Base-by-base conservation (phyloP, 2,113 vertebrate species). In the Urocolius indicus region DNA sequence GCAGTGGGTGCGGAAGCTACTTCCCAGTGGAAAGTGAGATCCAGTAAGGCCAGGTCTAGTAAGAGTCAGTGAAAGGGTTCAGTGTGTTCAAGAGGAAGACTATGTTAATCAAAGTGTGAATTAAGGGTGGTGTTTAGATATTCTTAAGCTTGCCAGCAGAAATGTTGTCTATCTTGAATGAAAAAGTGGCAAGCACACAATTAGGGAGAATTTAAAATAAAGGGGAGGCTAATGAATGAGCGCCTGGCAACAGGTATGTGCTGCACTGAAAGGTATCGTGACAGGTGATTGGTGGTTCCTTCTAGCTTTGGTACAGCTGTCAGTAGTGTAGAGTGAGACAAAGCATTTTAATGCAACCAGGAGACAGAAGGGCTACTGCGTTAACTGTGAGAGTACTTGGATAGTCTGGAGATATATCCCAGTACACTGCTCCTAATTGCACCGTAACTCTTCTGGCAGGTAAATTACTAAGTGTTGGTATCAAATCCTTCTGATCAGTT, bases 191-290 rank as follows among this genome's bases (percentile, higher is more conserved):
- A 93, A 89, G 91, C 82, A 75, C 71, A 45, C 52, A 94, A 87
- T 94, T 96, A 87, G 78, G 69, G 90, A 76, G 68, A 91, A 93
- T 87, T 76, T 84, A 63, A 87, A 77, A 94, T 83, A 84, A 88
- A 87, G 48, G 54, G 71, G 32, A 54, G 55, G 55, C 89, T 96
- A 96, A 96, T 93, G 79, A 96, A 80, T 55, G 71, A 91, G 34
- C 85, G 52, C 73, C 69, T 81, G 54, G 58, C 91, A 89, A 95
- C 95, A 80, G 90, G 46, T 41, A 46, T 49, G 59, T 81, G 73
- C 79, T 93, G 66, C 55, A 58, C 48, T 87, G 80, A 95, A 94
- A 79, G 83, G 43, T 89, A 66, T 66, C 94, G 61, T 94, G 92
- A 91, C 71, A 93, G 88, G 82, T 84, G 73, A 89, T 36, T 91